A percentile compares a stretch with the other conserved stretches of the same genome.
Conservation (phyloP, 1,140 invertebrate species). For the Drosophila oshimai region DNA sequence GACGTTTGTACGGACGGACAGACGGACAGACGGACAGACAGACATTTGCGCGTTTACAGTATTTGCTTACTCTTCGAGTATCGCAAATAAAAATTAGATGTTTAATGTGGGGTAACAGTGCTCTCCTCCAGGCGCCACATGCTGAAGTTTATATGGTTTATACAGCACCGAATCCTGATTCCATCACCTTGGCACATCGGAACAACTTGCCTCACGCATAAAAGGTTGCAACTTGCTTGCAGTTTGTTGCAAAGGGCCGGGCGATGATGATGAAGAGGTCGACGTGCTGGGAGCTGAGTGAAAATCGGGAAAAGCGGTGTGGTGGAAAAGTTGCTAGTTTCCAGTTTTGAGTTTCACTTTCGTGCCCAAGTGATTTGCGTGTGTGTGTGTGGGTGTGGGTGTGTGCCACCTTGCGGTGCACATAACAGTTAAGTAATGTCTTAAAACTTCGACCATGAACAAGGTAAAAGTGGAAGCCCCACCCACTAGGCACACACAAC, state of each 20-base stretch:
- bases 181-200: slow-evolving; percentile 23
- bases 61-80: too few species aligned
- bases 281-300: slow-evolving; percentile 29
- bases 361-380: slow-evolving; percentile 71
- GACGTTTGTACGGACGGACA: too few species aligned
- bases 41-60: too few species aligned
- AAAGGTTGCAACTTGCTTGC: slow-evolving; percentile 70
- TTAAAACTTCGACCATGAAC: slow-evolving; percentile 65
- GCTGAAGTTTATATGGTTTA: slow-evolving; percentile 6
- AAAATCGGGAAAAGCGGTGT: slow-evolving; percentile 42
- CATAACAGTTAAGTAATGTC: slow-evolving; percentile 80
- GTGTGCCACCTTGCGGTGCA: slow-evolving; percentile 63
- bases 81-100: too few species aligned
- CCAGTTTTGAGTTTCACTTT: slow-evolving; percentile 69
- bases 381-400: background rate
- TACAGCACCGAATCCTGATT: background rate
- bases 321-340: slow-evolving; percentile 44
- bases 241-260: slow-evolving; percentile 65
- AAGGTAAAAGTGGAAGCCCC: slow-evolving; percentile 23
- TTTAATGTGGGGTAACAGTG: slow-evolving; percentile 12
- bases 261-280: slow-evolving; percentile 39
- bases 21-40: too few species aligned
- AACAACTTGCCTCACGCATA: slow-evolving; percentile 50
- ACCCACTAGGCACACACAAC: slow-evolving; percentile 36
- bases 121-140: slow-evolving; percentile 1